Evolutionary conservation across 2,113 vertebrate genomes (phyloP).

Genomic region (Seriola quinqueradiata): DNA sequence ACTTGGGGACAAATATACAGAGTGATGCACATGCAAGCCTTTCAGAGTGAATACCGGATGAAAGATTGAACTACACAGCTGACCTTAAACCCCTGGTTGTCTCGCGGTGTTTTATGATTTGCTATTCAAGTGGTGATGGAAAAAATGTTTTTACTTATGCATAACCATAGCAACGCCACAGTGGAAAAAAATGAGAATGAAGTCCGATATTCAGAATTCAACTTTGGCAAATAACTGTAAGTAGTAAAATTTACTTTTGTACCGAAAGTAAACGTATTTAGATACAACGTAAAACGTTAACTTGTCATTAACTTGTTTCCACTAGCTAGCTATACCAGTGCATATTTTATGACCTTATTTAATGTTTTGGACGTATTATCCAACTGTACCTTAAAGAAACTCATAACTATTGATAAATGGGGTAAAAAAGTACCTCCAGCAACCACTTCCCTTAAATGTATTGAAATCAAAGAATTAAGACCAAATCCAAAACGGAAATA

Average conservation of each 20-base stretch:
- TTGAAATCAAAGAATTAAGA: neutral
- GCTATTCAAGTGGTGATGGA: neutral
- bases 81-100: slow-evolving; percentile 33
- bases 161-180: neutral
- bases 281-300: neutral
- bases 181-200: neutral
- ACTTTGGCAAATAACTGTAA: neutral
- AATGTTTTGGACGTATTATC: neutral
- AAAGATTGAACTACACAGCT: slow-evolving; percentile 35
- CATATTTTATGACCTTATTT: neutral
- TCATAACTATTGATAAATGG: neutral
- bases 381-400: neutral
- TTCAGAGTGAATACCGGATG: slow-evolving; percentile 22
- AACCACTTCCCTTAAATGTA: neutral
- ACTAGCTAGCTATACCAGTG: neutral
- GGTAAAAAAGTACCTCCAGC: neutral
- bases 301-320: neutral
- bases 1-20: slow-evolving; percentile 48
- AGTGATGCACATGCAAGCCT: slow-evolving; percentile 50
- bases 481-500: neutral
- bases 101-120: neutral
- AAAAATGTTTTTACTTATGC: neutral
- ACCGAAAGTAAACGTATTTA: neutral
- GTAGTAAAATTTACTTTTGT: neutral
- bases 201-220: neutral